Evolutionary conservation across 2,888 invertebrate species (phyloP), one percentile per base, ranked within the genome.

Genomic region (Cryptosula pallasiana): DNA sequence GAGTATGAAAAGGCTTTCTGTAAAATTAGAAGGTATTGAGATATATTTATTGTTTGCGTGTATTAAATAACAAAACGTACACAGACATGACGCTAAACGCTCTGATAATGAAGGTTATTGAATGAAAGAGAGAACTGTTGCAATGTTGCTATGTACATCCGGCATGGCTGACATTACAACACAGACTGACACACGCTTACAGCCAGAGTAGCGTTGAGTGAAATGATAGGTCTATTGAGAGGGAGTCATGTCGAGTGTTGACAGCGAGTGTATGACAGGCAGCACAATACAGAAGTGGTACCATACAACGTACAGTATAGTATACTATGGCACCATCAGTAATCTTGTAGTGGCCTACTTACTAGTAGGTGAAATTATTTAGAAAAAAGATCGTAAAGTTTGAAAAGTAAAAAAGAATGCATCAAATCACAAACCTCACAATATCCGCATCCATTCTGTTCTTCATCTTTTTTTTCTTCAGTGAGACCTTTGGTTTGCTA

Each of bases 391-490:
- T n/a, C n/a, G n/a, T n/a, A n/a, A n/a, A n/a, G n/a, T n/a, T n/a
- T n/a, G n/a, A n/a, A n/a, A n/a, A 45, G 20, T 45, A 45, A 5
- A 45, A 20, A 45, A 13, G 20, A 45, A 45, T 45, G 45, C 45
- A 45, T 45, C 45, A n/a, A n/a, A n/a, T n/a, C 25, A 32, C 63
- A 9, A 13, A 63, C 63, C 34, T 63, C 34, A 63, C 13, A 13
- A 63, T 16, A n/a, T 63, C 63, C 2, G 63, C 63, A 27, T 63
- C 63, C n/a, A 34, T 20, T 34, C 34, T 27, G n/a, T 63, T 63
- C 63, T 63, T 63, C 34, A 63, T 63, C 34, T 34, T 63, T 27
- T 63, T 63, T 32, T 63, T 63, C 34, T 63, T 63, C 27, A 34
- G 32, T 3, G 63, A 63, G 3, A 32, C 9, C 32, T 63, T 63